phyloP scores from a whole-genome alignment of 1,140 invertebrate species.

The Orussus abietinus region DNA sequence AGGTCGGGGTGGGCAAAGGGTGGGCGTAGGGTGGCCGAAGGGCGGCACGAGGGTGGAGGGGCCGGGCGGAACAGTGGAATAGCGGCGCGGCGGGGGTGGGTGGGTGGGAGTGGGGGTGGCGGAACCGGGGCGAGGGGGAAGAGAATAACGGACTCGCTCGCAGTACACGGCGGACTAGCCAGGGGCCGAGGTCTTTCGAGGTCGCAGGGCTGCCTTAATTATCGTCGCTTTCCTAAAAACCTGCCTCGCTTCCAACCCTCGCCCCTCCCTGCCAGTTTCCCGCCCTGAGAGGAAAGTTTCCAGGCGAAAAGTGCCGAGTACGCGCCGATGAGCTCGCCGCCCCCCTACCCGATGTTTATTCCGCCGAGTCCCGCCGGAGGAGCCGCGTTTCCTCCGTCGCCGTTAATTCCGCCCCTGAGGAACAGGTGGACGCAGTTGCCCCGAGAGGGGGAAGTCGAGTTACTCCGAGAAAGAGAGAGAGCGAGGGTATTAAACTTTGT shows the following conservation, averaged over 20 bases:
- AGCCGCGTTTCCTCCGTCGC: too few relatives aligned
- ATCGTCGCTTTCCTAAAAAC: constrained; percentile 27
- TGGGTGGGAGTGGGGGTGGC: constrained; percentile 28
- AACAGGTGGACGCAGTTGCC: too few relatives aligned
- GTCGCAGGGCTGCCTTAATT: constrained; percentile 43
- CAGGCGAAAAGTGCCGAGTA: not conserved
- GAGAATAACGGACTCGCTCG: constrained; percentile 42
- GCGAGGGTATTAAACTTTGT: too few relatives aligned
- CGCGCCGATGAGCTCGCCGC: too few relatives aligned
- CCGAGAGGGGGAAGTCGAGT: too few relatives aligned
- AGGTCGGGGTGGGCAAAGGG: constrained; percentile 23
- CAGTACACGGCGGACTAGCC: constrained; percentile 29
- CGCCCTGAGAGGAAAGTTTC: not conserved
- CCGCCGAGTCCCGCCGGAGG: too few relatives aligned
- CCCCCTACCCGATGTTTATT: too few relatives aligned
- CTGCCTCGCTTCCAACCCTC: constrained; percentile 23
- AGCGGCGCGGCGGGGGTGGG: constrained; percentile 17
- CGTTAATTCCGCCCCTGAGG: too few relatives aligned
- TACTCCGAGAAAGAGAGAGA: too few relatives aligned
- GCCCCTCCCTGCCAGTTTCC: too few relatives aligned
- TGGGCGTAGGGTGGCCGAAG: constrained; percentile 22
- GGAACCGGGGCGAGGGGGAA: constrained; percentile 40
- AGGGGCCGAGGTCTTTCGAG: constrained; percentile 42
- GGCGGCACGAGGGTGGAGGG: constrained; percentile 26
- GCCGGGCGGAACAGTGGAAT: constrained; percentile 20